Evolutionary conservation across 1,140 invertebrate genomes (phyloP), one percentile per base, ranked within the genome.

Genomic region (Colletes gigas): DNA sequence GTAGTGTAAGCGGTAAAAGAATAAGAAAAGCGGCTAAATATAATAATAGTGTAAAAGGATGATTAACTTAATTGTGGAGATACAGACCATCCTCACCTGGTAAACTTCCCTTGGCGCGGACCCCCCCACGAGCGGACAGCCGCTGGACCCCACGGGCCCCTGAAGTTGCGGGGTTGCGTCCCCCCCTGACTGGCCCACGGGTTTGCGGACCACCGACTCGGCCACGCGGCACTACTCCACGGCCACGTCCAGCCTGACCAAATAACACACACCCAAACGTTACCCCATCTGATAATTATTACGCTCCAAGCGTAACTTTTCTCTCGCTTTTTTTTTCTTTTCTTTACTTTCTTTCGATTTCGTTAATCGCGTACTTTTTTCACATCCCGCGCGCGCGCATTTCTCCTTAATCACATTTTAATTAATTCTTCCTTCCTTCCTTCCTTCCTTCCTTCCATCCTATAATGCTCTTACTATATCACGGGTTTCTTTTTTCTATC

Each of bases 21-120:
- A 50, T 73, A 39, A 21, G 8, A n/a, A 21, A 17, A 17, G 30
- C 14, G 50, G 52, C 59, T 65, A 65, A 60, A 63, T 50, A 65
- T 69, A 70, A 88, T 30, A 82, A 82, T 67, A 86, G 81, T 80
- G 83, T 85, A 88, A 90, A 90, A 90, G 91, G 87, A 91, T 86
- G 87, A 81, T 83, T 72, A 41, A 89, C 7, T 91, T 93, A 81
- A 91, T 91, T 90, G 89, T 93, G 91, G 90, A 93, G 94, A 94
- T 94, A 94, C 94, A 94, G 94, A 94, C 94, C 94, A 94, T 94
- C 94, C 94, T 96, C 94, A 97, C 97, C 97, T 97, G 97, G 96
- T 97, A 97, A 97, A 97, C 96, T 97, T 97, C 96, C 96, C 96
- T 97, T 97, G 97, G 96, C 97, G 96, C 96, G 95, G 95, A 94